These are phyloP conservation scores for Peromyscus eremicus DNA, from an alignment of 2,797 vertebrate species.

Conservation along the genomic window DNA sequence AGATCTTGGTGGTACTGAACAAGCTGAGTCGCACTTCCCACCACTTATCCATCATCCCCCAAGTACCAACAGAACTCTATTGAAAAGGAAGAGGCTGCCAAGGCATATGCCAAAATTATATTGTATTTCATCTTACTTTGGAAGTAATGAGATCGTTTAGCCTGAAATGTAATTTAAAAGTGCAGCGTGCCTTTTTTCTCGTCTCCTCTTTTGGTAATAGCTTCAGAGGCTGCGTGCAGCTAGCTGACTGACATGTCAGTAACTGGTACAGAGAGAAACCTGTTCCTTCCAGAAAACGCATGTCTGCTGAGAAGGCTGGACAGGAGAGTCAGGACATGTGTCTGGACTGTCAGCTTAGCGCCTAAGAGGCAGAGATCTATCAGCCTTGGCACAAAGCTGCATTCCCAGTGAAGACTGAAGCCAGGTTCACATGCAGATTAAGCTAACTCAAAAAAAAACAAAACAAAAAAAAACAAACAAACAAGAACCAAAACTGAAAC, in stretches of 20 bases:
- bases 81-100: conserved; percentile 81
- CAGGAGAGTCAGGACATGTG: rapidly evolving
- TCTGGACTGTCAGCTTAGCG: not conserved
- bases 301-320: not conserved
- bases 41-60: conserved; percentile 79
- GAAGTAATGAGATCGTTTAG: conserved; percentile 85
- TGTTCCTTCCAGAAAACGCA: conserved; percentile 69
- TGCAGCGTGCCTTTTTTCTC: not conserved
- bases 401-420: not conserved
- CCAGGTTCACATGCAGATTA: not conserved
- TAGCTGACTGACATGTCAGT: conserved; percentile 81
- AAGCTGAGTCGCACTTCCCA: conserved; percentile 78
- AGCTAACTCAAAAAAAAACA: not conserved
- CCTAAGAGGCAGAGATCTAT: not conserved
- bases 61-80: conserved; percentile 65
- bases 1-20: conserved; percentile 75
- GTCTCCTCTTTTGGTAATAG: conserved; percentile 78
- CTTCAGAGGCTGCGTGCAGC: conserved; percentile 71
- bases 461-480: too few species aligned
- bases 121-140: conserved; percentile 84
- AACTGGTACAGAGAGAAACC: conserved; percentile 50
- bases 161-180: conserved; percentile 86
- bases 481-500: not conserved
- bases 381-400: not conserved
- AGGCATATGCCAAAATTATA: conserved; percentile 75